These are phyloP conservation scores for Ondatra zibethicus DNA, from an alignment of 2,113 vertebrate genomes.

Conservation along the genomic window DNA sequence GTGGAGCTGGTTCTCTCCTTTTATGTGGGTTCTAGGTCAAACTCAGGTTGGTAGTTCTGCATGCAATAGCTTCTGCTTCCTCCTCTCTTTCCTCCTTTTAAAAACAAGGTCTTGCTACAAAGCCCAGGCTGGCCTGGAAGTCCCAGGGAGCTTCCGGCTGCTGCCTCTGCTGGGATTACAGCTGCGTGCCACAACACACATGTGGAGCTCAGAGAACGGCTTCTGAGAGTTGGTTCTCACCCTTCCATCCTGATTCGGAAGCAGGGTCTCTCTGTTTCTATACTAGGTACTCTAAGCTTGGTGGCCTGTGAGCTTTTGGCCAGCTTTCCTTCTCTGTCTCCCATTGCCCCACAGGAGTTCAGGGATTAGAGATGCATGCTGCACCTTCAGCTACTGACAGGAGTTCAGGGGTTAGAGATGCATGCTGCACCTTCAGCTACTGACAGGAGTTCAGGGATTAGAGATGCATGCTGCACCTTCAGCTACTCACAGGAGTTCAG, in stretches of 20 bases:
- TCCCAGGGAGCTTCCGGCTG: neutral
- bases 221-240: neutral
- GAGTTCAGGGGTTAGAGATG: too few species aligned
- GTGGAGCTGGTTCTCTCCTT: neutral
- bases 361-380: neutral
- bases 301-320: too few species aligned
- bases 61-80: neutral
- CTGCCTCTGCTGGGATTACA: neutral
- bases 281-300: neutral
- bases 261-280: neutral
- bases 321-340: neutral
- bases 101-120: neutral
- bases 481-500: neutral
- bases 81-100: neutral
- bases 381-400: neutral
- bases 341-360: neutral
- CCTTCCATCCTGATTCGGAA: neutral
- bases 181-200: neutral
- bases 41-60: neutral
- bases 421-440: too few species aligned
- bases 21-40: neutral
- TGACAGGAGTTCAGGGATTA: neutral
- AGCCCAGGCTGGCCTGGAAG: neutral
- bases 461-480: neutral
- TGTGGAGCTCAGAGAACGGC: neutral